Percentiles rank a stretch among this genome's conserved stretches.
Evolutionary conservation across 2,888 invertebrate species (phyloP).

Genomic region (Stramonita haemastoma): DNA sequence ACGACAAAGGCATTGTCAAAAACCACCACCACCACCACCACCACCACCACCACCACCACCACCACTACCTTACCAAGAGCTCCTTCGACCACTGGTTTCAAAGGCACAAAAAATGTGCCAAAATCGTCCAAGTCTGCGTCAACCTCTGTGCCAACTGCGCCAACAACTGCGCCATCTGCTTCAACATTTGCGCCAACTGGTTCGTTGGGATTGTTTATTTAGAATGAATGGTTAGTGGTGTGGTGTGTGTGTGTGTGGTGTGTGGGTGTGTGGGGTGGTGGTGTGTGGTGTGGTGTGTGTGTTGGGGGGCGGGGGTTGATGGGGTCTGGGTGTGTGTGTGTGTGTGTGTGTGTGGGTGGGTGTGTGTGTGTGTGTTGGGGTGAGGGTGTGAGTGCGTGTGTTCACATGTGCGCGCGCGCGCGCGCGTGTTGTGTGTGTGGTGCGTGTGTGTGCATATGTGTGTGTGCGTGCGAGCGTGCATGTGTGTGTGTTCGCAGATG

Average conservation of each 20-base stretch:
- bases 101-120: not conserved
- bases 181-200: not conserved
- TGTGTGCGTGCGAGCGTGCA: not conserved
- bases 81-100: not conserved
- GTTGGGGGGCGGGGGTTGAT: not conserved
- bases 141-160: not conserved
- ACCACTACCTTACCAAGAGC: too few relatives aligned
- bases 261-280: not conserved
- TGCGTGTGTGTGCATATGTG: not conserved
- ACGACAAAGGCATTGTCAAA: too few relatives aligned
- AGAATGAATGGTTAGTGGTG: not conserved
- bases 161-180: not conserved
- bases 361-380: not conserved
- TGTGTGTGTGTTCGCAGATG: not conserved
- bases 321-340: not conserved
- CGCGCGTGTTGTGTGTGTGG: not conserved
- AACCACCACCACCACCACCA: too few relatives aligned
- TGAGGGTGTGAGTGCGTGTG: not conserved
- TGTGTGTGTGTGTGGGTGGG: not conserved
- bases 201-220: not conserved
- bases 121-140: not conserved
- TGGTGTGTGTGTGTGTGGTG: not conserved
- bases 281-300: not conserved
- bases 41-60: too few relatives aligned
- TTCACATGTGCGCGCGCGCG: not conserved